Evolutionary conservation across 2,888 invertebrate genomes (phyloP).

Genomic region (Maniola hyperantus): DNA sequence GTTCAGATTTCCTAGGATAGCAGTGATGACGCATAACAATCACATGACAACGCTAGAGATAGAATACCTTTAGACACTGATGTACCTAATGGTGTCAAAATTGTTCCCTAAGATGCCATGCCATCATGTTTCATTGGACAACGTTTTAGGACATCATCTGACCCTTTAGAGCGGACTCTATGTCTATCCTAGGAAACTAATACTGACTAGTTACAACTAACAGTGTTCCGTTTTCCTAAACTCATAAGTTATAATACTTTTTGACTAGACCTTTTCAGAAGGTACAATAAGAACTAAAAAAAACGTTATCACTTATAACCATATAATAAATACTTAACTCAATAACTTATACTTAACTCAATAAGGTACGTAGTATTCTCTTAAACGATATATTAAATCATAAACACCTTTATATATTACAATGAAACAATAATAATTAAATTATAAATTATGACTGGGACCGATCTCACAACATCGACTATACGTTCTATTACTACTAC

Average conservation of each 20-base stretch:
- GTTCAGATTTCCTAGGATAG: too few species aligned
- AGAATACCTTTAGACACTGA: too few species aligned
- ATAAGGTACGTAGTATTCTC: neutral
- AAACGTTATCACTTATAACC: neutral
- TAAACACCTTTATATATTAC: neutral
- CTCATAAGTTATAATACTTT: neutral
- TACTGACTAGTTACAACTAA: too few species aligned
- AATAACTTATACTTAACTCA: neutral
- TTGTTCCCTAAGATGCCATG: too few species aligned
- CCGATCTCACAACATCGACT: conserved; percentile 11
- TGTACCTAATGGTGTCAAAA: too few species aligned
- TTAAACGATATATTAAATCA: conserved; percentile 2
- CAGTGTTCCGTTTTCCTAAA: too few species aligned
- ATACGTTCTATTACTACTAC: conserved; percentile 24
- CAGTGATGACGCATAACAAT: too few species aligned
- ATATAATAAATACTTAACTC: neutral
- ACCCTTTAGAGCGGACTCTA: too few species aligned
- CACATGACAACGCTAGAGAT: too few species aligned
- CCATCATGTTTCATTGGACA: too few species aligned
- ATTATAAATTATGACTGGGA: neutral
- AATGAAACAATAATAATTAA: neutral
- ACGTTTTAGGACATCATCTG: too few species aligned
- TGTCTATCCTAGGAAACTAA: too few species aligned
- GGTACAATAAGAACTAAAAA: neutral
- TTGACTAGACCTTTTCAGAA: neutral